phyloP scores from a whole-genome alignment of 2,888 invertebrate genomes.

The Spisula solida region DNA sequence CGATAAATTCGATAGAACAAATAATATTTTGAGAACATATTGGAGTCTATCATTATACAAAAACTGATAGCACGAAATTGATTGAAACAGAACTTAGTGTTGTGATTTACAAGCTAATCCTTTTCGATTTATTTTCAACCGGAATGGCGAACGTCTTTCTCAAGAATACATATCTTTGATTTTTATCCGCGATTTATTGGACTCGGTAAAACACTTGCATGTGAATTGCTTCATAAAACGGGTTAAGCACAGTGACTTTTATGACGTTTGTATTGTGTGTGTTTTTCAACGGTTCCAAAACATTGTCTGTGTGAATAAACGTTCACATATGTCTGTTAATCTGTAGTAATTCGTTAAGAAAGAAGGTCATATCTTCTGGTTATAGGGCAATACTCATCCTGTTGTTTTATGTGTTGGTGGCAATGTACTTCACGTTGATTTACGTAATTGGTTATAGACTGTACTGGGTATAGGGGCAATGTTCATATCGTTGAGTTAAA shows the following conservation, averaged over 20 bases:
- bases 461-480: no score
- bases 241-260: constrained; percentile 21
- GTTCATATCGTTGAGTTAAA: no score
- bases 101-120: not conserved
- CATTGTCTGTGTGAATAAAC: constrained; percentile 1
- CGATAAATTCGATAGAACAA: not conserved
- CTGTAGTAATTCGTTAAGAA: not conserved
- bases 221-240: not conserved
- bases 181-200: constrained; percentile 4
- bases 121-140: not conserved
- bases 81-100: not conserved
- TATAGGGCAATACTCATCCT: not conserved
- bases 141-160: not conserved
- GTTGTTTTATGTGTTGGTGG: not conserved
- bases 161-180: not conserved
- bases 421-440: no score
- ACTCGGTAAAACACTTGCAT: not conserved
- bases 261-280: constrained; percentile 27
- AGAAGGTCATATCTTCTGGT: not conserved
- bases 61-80: not conserved
- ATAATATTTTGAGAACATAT: not conserved
- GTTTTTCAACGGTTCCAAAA: constrained; percentile 22
- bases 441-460: no score
- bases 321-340: not conserved
- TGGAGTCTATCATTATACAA: not conserved